Conservation (phyloP, 2,113 vertebrate genomes). For the Laterallus jamaicensis region DNA sequence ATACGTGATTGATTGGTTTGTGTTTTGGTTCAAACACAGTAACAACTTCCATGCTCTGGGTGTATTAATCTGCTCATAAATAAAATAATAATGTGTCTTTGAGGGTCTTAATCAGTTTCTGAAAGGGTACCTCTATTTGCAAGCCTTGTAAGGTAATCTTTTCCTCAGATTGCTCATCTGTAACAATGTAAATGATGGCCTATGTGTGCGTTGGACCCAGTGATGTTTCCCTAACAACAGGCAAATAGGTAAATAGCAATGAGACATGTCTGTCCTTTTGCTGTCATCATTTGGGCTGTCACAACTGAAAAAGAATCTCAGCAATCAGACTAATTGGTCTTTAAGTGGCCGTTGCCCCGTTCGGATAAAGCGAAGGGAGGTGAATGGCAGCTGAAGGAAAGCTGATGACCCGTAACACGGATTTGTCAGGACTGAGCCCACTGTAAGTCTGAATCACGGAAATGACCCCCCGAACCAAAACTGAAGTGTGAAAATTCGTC, state of each 20-base stretch:
- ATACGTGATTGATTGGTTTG: background rate
- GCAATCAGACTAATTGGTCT: background rate
- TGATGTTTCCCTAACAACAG: background rate
- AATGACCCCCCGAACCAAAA: background rate
- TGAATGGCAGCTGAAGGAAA: background rate
- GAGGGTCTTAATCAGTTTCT: background rate
- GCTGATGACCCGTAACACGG: background rate
- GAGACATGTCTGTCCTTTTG: background rate
- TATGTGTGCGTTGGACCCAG: background rate
- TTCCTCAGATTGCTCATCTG: background rate
- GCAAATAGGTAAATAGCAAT: too few species aligned
- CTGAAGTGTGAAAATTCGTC: accelerated
- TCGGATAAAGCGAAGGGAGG: background rate
- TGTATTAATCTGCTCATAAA: background rate
- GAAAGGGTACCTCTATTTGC: background rate
- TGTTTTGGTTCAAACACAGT: background rate
- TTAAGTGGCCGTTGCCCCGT: background rate
- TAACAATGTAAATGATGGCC: background rate
- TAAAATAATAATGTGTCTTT: background rate
- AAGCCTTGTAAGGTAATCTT: background rate
- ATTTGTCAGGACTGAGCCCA: background rate
- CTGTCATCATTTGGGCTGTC: background rate
- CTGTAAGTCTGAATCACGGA: background rate
- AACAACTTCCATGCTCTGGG: background rate
- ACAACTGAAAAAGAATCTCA: background rate